Conservation (phyloP, 2,113 vertebrate genomes). For the Hemiscyllium ocellatum region DNA sequence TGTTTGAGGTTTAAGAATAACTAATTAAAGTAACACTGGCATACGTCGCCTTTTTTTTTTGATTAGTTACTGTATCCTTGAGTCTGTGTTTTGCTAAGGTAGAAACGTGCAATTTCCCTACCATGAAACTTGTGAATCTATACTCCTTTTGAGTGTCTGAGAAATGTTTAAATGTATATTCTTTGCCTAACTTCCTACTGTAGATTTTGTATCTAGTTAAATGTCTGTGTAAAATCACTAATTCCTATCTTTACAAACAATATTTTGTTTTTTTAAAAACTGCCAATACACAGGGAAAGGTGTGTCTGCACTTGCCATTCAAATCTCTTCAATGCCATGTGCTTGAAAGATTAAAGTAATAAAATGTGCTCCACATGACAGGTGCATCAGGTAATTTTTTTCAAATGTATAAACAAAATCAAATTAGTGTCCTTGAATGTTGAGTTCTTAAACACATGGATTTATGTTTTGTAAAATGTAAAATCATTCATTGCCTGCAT, state of each 20-base stretch:
- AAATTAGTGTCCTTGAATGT: neutral
- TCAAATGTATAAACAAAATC: neutral
- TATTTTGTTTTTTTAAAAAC: neutral
- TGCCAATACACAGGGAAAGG: neutral
- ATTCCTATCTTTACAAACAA: neutral
- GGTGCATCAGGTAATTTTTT: neutral
- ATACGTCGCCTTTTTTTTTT: neutral
- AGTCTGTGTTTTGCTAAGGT: neutral
- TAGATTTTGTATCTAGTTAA: neutral
- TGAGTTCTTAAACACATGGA: neutral
- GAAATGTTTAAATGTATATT: constrained; percentile 29
- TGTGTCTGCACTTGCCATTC: neutral
- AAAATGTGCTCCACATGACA: neutral
- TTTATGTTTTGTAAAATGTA: neutral
- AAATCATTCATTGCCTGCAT: neutral
- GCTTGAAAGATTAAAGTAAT: constrained; percentile 21
- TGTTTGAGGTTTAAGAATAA: neutral
- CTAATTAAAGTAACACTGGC: neutral
- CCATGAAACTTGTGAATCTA: neutral
- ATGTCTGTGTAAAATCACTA: neutral
- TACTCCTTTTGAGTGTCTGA: neutral
- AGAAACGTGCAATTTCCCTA: constrained; percentile 26
- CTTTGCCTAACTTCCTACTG: constrained; percentile 10
- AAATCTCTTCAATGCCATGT: neutral
- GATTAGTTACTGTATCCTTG: neutral